Percentiles rank a stretch among this genome's conserved stretches.
phyloP scores from a whole-genome alignment of 92 coral and sea anemone genomes.

The Porites rus region DNA sequence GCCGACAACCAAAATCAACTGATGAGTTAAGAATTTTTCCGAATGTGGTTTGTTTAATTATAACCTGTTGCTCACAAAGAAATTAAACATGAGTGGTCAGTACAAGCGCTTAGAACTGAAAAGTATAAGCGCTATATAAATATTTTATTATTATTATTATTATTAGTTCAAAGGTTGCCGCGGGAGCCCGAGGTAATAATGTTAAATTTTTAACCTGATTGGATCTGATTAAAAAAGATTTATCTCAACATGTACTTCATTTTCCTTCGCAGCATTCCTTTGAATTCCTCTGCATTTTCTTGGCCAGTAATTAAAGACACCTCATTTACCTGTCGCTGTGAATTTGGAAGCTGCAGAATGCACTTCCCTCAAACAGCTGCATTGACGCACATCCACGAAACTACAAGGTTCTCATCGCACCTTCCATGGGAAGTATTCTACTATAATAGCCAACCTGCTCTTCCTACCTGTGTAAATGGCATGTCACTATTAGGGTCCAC shows the following conservation, averaged over 20 bases:
- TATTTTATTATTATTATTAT: no score
- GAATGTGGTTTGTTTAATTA: no score
- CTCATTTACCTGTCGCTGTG: not conserved
- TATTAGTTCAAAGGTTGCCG: no score
- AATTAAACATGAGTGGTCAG: no score
- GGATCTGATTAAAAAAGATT: no score
- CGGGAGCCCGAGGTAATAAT: no score
- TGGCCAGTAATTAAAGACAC: slow-evolving; percentile 5
- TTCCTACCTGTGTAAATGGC: not conserved
- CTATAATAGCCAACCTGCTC: not conserved
- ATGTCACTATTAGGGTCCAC: not conserved
- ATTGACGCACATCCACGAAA: not conserved
- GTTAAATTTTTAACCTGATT: no score
- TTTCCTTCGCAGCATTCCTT: not conserved
- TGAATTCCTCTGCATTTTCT: not conserved
- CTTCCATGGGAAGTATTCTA: not conserved
- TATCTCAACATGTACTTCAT: not conserved
- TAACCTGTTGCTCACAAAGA: no score
- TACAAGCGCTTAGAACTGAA: no score
- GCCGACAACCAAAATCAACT: no score
- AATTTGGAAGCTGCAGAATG: not conserved
- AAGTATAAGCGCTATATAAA: no score
- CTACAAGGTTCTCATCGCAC: not conserved
- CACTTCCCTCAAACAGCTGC: not conserved
- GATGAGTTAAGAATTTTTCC: no score